phyloP scores from a whole-genome alignment of 35 echinoderm and acorn worm species.

The Lytechinus pictus region DNA sequence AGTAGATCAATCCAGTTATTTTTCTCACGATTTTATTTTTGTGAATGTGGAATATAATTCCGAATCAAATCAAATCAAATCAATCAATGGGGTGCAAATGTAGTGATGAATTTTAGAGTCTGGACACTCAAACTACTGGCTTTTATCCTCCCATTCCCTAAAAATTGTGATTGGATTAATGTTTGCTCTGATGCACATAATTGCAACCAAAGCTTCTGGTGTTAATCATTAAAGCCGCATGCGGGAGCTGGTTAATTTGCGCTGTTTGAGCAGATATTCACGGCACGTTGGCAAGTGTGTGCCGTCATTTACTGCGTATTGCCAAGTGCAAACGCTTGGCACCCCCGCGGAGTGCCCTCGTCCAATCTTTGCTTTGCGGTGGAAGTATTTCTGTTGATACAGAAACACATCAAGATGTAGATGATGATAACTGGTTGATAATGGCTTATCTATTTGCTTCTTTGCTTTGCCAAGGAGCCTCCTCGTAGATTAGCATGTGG shows the following conservation, averaged over 20 bases:
- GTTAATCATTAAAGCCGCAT: slow-evolving; percentile 47
- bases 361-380: not conserved
- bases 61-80: no score
- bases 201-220: slow-evolving; percentile 44
- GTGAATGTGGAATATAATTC: no score
- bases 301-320: not conserved
- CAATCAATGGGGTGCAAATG: not conserved
- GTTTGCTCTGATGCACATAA: slow-evolving; percentile 40
- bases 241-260: not conserved
- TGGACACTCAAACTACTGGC: not conserved
- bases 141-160: not conserved
- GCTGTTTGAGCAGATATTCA: slow-evolving; percentile 11
- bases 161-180: slow-evolving; percentile 42
- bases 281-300: not conserved
- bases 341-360: not conserved
- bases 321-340: not conserved
- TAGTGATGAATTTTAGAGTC: not conserved
- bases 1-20: no score
- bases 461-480: not conserved
- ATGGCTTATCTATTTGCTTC: not conserved
- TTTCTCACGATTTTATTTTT: no score
- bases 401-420: slow-evolving; percentile 4
- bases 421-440: not conserved
- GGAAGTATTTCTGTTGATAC: slow-evolving; percentile 1
- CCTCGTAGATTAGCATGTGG: not conserved